Conservation (phyloP, 2,888 invertebrate species). For the Mythimna ferrago region DNA sequence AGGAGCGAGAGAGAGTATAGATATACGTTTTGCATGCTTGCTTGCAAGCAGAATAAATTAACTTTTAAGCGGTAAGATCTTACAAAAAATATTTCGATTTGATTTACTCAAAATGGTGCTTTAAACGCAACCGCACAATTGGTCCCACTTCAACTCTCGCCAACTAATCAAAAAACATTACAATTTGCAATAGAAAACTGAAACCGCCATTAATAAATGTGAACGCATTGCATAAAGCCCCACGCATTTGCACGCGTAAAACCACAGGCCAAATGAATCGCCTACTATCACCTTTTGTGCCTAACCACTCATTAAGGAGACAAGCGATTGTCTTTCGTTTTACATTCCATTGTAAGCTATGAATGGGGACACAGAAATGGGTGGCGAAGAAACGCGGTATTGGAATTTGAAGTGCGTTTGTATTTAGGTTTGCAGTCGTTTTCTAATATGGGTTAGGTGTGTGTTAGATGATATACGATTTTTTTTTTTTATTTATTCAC, state of each 20-base stretch:
- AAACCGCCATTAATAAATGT: slow-evolving; percentile 55
- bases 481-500: no score
- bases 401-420: slow-evolving; percentile 27
- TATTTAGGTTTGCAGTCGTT: slow-evolving; percentile 29
- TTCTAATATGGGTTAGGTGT: slow-evolving; percentile 17
- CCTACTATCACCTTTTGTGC: slow-evolving; percentile 80
- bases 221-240: slow-evolving; percentile 50
- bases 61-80: no score
- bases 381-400: slow-evolving; percentile 36
- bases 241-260: slow-evolving; percentile 52
- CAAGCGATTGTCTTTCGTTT: slow-evolving; percentile 59
- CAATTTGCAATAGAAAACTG: slow-evolving; percentile 54
- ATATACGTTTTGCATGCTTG: no score
- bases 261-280: slow-evolving; percentile 79
- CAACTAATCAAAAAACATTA: slow-evolving; percentile 50
- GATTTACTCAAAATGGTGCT: no score
- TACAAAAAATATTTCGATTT: no score
- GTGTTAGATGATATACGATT: neutral
- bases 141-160: slow-evolving; percentile 23
- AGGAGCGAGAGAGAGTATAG: no score
- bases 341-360: slow-evolving; percentile 52
- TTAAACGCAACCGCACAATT: slow-evolving; percentile 9
- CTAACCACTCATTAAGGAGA: slow-evolving; percentile 61
- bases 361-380: slow-evolving; percentile 26
- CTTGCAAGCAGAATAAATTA: no score